phyloP scores from a whole-genome alignment of 2,113 vertebrate species.

The Entomyzon cyanotis region DNA sequence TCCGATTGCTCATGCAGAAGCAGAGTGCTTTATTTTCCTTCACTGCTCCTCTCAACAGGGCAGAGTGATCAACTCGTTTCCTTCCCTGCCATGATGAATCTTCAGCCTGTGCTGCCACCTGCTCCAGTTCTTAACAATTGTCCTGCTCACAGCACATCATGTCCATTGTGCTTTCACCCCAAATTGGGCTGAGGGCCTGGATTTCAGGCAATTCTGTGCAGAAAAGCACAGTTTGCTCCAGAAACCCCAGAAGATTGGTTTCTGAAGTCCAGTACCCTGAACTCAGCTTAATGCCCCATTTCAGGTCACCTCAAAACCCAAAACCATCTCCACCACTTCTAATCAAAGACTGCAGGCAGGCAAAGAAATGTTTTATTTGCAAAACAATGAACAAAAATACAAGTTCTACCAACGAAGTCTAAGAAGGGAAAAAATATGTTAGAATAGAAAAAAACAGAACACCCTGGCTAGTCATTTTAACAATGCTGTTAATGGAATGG shows the following conservation, averaged over 20 bases:
- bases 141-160: neutral
- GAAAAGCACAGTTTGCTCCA: neutral
- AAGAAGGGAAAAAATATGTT: neutral
- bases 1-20: neutral
- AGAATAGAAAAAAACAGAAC: neutral
- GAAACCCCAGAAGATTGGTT: neutral
- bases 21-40: neutral
- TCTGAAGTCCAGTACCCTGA: neutral
- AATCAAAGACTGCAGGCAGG: neutral
- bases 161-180: neutral
- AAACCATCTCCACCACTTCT: neutral
- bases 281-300: neutral
- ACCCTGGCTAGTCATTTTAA: neutral
- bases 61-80: neutral
- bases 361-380: neutral
- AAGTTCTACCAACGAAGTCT: neutral
- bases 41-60: neutral
- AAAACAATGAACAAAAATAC: neutral
- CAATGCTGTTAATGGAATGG: neutral
- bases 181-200: neutral
- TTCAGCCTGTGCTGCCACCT: neutral
- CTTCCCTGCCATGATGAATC: neutral
- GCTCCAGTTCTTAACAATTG: neutral
- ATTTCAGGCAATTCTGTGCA: neutral
- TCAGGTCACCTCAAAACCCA: neutral